These are phyloP conservation scores for Orthonevra nobilis DNA, from an alignment of 2,888 invertebrate species.

Conservation along the genomic window DNA sequence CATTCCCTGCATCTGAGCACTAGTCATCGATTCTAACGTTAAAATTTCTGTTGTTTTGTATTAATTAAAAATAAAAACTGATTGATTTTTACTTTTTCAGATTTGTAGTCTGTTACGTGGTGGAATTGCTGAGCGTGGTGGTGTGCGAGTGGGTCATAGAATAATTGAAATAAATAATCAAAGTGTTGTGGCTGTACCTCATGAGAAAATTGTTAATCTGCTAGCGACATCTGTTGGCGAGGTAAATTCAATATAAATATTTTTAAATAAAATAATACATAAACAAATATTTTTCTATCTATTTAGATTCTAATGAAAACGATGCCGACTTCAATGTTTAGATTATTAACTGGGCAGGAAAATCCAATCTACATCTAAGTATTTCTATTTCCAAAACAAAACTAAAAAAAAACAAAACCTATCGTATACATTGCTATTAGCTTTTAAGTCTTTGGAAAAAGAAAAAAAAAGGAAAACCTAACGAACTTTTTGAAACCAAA, in stretches of 20 bases:
- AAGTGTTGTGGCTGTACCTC: slow-evolving; percentile 99
- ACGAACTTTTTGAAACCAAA: slow-evolving; percentile 61
- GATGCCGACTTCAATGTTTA: slow-evolving; percentile 99
- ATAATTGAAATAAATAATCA: slow-evolving; percentile 99
- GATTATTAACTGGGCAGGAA: slow-evolving; percentile 99
- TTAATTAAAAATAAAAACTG: background rate
- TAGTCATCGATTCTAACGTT: too few relatives aligned
- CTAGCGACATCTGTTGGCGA: slow-evolving; percentile 99
- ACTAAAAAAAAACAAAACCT: slow-evolving; percentile 60
- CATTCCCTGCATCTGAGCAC: too few relatives aligned
- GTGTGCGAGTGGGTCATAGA: slow-evolving; percentile 98
- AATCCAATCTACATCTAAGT: slow-evolving; percentile 97
- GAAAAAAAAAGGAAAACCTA: slow-evolving; percentile 59
- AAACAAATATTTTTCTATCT: slow-evolving; percentile 12
- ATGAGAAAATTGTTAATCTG: slow-evolving; percentile 99
- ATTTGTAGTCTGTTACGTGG: slow-evolving; percentile 98
- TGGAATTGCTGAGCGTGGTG: slow-evolving; percentile 99
- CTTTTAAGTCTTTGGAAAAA: slow-evolving; percentile 35
- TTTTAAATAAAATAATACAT: background rate
- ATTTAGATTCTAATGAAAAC: slow-evolving; percentile 99
- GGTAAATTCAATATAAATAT: slow-evolving; percentile 82
- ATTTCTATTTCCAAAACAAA: slow-evolving; percentile 70
- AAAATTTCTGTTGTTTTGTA: too few relatives aligned
- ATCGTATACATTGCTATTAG: slow-evolving; percentile 64
- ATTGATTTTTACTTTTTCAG: slow-evolving; percentile 81